Conservation (phyloP, 2,888 invertebrate species). For the Rhamphomyia laevipes region DNA sequence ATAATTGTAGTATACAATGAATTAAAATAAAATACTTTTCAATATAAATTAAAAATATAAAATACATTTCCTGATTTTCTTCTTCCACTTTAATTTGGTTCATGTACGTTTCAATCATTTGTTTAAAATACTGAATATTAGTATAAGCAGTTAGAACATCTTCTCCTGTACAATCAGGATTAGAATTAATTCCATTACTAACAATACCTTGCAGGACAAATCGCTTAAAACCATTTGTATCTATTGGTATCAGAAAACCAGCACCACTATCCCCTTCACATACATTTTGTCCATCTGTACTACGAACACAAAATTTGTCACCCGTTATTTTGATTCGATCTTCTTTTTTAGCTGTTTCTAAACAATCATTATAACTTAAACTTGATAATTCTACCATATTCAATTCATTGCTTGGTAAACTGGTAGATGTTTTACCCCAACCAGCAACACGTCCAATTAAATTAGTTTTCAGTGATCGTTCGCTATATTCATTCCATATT, state of each 20-base stretch:
- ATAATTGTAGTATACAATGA: too few species aligned
- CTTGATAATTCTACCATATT: constrained; percentile 14
- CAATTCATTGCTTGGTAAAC: constrained; percentile 13
- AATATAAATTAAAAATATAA: too few species aligned
- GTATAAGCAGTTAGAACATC: constrained; percentile 12
- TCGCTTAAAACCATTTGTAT: background rate
- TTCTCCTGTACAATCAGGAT: background rate
- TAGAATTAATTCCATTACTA: constrained; percentile 12
- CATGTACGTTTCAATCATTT: background rate
- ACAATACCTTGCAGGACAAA: constrained; percentile 23
- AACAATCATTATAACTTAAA: constrained; percentile 16
- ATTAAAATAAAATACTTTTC: too few species aligned
- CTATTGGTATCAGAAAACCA: constrained; percentile 17
- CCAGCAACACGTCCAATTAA: constrained; percentile 17
- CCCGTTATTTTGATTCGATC: constrained; percentile 16
- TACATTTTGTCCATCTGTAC: constrained; percentile 13
- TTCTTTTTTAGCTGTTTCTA: constrained; percentile 6
- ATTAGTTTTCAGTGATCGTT: constrained; percentile 5
- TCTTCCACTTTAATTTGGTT: too few species aligned
- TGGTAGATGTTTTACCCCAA: constrained; percentile 17
- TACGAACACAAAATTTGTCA: constrained; percentile 31
- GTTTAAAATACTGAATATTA: constrained; percentile 15
- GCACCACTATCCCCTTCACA: constrained; percentile 28
- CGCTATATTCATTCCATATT: constrained; percentile 17
- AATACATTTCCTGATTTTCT: too few species aligned